These are phyloP conservation scores for Lepidonotus clava DNA, from an alignment of 2,888 invertebrate species.

Conservation along the genomic window DNA sequence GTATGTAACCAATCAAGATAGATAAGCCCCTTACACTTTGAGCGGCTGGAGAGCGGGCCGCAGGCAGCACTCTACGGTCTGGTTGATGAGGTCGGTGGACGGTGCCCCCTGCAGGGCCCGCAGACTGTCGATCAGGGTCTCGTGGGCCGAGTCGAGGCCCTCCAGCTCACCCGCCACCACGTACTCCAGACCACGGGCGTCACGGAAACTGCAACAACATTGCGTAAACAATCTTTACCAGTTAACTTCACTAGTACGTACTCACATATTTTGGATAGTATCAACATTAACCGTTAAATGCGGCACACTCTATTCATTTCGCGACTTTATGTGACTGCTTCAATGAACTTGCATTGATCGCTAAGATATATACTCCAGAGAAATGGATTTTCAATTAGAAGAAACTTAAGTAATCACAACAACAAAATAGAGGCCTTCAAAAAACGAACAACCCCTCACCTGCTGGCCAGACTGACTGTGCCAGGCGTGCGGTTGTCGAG, in stretches of 20 bases:
- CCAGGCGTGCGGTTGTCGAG: slow-evolving; percentile 60
- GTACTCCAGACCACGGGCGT: slow-evolving; percentile 77
- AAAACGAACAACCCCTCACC: slow-evolving; percentile 46
- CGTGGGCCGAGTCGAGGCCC: slow-evolving; percentile 76
- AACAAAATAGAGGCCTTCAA: too few relatives aligned
- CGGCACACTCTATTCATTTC: too few relatives aligned
- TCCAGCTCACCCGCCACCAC: slow-evolving; percentile 78
- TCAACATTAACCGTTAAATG: too few relatives aligned
- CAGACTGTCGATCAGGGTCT: slow-evolving; percentile 76
- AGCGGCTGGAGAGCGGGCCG: slow-evolving; percentile 77
- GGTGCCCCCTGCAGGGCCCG: slow-evolving; percentile 73
- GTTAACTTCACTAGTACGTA: too few relatives aligned
- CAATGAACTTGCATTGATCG: too few relatives aligned
- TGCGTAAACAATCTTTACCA: too few relatives aligned
- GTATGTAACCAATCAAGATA: too few relatives aligned
- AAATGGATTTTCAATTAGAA: too few relatives aligned
- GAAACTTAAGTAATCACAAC: too few relatives aligned
- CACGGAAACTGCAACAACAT: slow-evolving; percentile 74
- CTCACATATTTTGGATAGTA: too few relatives aligned
- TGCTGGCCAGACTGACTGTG: slow-evolving; percentile 57
- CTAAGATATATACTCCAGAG: too few relatives aligned
- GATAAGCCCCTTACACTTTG: slow-evolving; percentile 67
- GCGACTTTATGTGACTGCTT: too few relatives aligned
- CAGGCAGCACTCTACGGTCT: slow-evolving; percentile 84
- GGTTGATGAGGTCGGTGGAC: slow-evolving; percentile 79